These are phyloP conservation scores for Nephrocerus scutellatus DNA, from an alignment of 2,888 invertebrate genomes.

Conservation along the genomic window DNA sequence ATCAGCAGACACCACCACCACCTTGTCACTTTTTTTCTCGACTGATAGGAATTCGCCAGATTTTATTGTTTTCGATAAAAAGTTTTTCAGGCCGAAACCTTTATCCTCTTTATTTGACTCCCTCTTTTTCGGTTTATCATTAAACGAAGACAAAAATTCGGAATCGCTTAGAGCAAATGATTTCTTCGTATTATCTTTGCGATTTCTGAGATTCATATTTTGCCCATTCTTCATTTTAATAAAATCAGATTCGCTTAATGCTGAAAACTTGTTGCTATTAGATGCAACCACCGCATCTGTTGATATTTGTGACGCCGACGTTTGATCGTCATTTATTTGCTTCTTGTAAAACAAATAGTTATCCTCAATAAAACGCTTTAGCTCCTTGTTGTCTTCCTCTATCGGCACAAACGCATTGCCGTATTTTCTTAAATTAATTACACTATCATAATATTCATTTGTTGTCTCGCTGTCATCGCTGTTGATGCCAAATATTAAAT, in stretches of 20 bases:
- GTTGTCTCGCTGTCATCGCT: constrained; percentile 38
- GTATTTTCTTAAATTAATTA: constrained; percentile 24
- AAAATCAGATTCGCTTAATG: constrained; percentile 45
- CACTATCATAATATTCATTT: constrained; percentile 36
- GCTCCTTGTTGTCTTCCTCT: constrained; percentile 46
- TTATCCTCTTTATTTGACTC: constrained; percentile 35
- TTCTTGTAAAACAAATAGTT: constrained; percentile 46
- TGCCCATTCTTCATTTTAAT: constrained; percentile 39
- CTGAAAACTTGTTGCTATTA: constrained; percentile 34
- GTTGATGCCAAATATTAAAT: no score
- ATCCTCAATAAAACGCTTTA: constrained; percentile 46
- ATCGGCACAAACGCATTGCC: constrained; percentile 37
- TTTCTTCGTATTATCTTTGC: constrained; percentile 28
- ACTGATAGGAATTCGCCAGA: constrained; percentile 44
- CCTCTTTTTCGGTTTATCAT: constrained; percentile 28
- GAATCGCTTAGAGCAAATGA: constrained; percentile 45
- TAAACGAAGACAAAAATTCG: constrained; percentile 40
- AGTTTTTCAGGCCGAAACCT: constrained; percentile 40
- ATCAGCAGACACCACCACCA: constrained; percentile 40
- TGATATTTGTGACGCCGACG: constrained; percentile 1
- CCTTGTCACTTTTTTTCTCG: constrained; percentile 39
- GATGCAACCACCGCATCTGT: background rate
- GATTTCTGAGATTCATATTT: constrained; percentile 25
- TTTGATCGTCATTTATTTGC: constrained; percentile 27
- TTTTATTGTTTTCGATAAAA: constrained; percentile 43